phyloP scores from a whole-genome alignment of 2,888 invertebrate genomes.

The Danaus chrysippus region DNA sequence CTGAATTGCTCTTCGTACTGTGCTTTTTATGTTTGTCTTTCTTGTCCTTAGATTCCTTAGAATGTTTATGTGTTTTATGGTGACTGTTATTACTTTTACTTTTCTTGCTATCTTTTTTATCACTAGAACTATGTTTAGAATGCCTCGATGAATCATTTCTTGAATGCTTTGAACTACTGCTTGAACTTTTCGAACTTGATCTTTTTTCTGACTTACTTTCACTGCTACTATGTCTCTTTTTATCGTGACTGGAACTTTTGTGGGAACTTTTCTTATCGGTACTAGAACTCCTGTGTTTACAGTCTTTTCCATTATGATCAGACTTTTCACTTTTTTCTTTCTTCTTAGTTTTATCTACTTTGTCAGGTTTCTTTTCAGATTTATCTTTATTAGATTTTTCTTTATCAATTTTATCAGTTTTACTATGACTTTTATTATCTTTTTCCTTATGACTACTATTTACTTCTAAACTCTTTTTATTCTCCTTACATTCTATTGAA shows the following conservation, averaged over 20 bases:
- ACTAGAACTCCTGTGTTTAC: slow-evolving; percentile 42
- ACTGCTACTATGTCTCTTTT: slow-evolving; percentile 49
- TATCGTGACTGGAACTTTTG: slow-evolving; percentile 57
- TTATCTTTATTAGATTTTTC: slow-evolving; percentile 44
- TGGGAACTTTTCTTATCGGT: slow-evolving; percentile 51
- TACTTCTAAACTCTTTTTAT: slow-evolving; percentile 22
- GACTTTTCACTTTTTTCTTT: slow-evolving; percentile 44
- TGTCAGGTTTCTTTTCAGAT: slow-evolving; percentile 27
- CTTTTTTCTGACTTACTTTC: slow-evolving; percentile 48
- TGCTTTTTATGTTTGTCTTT: slow-evolving; percentile 41
- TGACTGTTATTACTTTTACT: slow-evolving; percentile 42
- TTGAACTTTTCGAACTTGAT: slow-evolving; percentile 35
- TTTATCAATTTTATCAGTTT: slow-evolving; percentile 40
- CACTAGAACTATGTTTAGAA: slow-evolving; percentile 34
- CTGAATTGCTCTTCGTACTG: slow-evolving; percentile 33
- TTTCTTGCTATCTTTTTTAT: slow-evolving; percentile 45
- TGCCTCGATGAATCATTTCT: slow-evolving; percentile 23
- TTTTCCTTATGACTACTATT: slow-evolving; percentile 37
- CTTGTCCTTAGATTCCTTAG: slow-evolving; percentile 48
- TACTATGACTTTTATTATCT: slow-evolving; percentile 34
- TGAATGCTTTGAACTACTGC: slow-evolving; percentile 24
- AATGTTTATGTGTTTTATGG: slow-evolving; percentile 48
- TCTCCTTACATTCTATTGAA: slow-evolving; percentile 27
- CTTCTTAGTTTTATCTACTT: slow-evolving; percentile 37
- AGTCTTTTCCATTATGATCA: slow-evolving; percentile 40